Conservation (phyloP, 2,797 vertebrate genomes). For the Anas bahamensis region DNA sequence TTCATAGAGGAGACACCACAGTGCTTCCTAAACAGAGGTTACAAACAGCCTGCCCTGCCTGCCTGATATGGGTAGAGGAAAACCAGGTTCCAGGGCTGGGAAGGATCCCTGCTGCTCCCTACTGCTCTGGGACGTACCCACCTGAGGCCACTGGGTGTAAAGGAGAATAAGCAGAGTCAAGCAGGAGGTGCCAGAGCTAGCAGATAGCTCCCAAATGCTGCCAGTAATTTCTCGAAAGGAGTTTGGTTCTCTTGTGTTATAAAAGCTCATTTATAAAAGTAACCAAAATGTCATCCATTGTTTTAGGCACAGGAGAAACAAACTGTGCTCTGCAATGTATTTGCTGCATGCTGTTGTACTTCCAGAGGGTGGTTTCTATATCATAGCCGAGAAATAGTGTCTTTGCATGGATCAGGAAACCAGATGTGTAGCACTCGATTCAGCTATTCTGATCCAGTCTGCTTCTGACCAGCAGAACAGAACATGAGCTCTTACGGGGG, state of each 20-base stretch:
- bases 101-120: not conserved
- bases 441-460: not conserved
- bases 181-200: not conserved
- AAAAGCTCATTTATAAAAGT: not conserved
- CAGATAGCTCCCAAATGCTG: not conserved
- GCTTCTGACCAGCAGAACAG: not conserved
- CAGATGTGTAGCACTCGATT: not conserved
- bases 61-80: not conserved
- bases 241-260: not conserved
- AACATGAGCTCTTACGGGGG: not conserved
- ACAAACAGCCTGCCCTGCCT: not conserved
- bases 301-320: not conserved
- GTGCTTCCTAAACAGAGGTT: accelerated
- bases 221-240: not conserved
- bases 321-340: not conserved
- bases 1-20: not conserved
- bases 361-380: not conserved
- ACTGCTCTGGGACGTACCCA: not conserved
- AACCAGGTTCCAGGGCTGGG: not conserved
- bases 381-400: not conserved
- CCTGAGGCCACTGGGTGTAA: not conserved
- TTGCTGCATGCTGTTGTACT: not conserved
- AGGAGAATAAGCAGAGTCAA: not conserved
- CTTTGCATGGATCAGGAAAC: not conserved
- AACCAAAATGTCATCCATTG: not conserved